Percentiles rank a stretch among this genome's conserved stretches.
Conservation (phyloP, 2,888 invertebrate species). For the Chrysolina oricalcia region DNA sequence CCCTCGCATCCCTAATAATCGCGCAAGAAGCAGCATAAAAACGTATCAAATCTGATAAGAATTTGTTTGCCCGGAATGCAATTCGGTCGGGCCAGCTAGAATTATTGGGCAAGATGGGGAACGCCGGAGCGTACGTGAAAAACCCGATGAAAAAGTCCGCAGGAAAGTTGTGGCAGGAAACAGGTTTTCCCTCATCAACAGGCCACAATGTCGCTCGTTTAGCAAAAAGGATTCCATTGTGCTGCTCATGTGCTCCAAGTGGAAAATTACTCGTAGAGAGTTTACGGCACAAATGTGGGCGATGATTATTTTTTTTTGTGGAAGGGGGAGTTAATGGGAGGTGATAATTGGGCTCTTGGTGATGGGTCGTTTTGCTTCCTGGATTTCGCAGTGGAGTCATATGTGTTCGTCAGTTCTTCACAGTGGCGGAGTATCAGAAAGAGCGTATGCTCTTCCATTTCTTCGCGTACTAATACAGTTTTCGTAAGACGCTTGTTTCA, state of each 20-base stretch:
- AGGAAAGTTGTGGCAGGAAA: constrained; percentile 27
- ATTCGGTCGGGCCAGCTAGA: constrained; percentile 1
- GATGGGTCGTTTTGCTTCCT: neutral
- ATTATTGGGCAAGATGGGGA: constrained; percentile 14
- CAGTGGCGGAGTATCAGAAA: neutral
- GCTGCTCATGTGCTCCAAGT: constrained; percentile 28
- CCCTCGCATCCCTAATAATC: neutral
- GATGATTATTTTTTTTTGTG: neutral
- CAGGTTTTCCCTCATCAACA: constrained; percentile 31
- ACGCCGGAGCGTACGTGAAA: constrained; percentile 14
- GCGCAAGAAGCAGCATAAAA: constrained; percentile 14
- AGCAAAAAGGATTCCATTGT: constrained; percentile 33
- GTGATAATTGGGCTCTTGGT: neutral
- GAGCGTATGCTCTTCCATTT: neutral
- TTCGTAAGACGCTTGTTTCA: no score
- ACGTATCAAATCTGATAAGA: constrained; percentile 32
- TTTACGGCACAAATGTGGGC: neutral
- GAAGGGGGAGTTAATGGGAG: neutral
- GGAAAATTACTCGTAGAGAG: constrained; percentile 24
- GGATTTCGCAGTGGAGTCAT: neutral
- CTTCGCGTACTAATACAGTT: no score
- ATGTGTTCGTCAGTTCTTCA: neutral
- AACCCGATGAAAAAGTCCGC: constrained; percentile 19
- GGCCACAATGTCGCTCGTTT: constrained; percentile 33
- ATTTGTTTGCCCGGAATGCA: constrained; percentile 30